phyloP scores from a whole-genome alignment of 2,888 invertebrate genomes.

The Hesperia comma region DNA sequence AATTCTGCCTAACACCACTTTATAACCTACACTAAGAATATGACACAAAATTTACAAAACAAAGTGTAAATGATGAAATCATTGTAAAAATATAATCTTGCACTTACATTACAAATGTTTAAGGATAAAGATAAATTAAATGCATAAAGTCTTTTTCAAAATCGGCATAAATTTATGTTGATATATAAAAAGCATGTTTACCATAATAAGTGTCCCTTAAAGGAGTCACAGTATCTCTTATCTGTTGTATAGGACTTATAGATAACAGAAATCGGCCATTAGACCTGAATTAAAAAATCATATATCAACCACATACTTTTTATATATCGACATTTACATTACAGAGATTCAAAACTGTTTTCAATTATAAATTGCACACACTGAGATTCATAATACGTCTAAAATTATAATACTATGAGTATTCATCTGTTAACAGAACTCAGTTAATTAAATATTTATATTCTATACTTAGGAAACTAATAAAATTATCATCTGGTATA shows the following conservation, averaged over 20 bases:
- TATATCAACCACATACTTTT: too few species aligned
- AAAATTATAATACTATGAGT: conserved; percentile 11
- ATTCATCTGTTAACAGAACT: not conserved
- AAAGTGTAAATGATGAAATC: conserved; percentile 25
- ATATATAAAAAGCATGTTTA: too few species aligned
- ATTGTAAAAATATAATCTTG: not conserved
- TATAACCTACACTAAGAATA: conserved; percentile 46
- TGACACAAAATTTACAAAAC: conserved; percentile 67
- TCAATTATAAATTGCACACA: conserved; percentile 20
- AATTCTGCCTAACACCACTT: conserved; percentile 41
- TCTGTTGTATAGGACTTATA: too few species aligned
- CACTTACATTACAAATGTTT: not conserved
- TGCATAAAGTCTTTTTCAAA: conserved; percentile 60
- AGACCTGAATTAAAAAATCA: too few species aligned
- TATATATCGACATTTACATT: not conserved
- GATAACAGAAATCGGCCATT: too few species aligned
- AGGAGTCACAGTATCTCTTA: too few species aligned
- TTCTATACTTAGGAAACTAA: too few species aligned
- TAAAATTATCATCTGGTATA: too few species aligned
- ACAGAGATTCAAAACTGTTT: not conserved
- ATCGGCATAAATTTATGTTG: conserved; percentile 43
- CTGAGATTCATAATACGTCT: conserved; percentile 4
- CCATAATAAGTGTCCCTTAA: too few species aligned
- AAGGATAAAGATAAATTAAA: conserved; percentile 52
- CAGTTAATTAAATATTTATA: too few species aligned